phyloP scores from a whole-genome alignment of 2,888 invertebrate genomes.

The Dynastes hyllus region DNA sequence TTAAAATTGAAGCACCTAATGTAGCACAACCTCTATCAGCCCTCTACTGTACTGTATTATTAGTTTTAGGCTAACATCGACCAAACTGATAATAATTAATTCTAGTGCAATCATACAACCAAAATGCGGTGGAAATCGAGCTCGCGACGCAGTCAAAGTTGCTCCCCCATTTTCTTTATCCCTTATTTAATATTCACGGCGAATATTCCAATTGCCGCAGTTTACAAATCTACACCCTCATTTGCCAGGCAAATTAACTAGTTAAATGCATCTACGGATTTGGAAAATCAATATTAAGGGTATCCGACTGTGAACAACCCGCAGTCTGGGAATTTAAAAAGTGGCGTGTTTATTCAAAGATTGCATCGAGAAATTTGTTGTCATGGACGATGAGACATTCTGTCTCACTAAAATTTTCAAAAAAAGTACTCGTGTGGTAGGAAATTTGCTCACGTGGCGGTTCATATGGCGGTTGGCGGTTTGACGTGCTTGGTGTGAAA shows the following conservation, averaged over 20 bases:
- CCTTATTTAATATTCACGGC: conserved; percentile 22
- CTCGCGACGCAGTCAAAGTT: not conserved
- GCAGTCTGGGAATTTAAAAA: not conserved
- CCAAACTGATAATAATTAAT: not conserved
- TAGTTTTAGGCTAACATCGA: too few species aligned
- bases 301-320: not conserved
- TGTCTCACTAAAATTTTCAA: too few species aligned
- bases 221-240: conserved; percentile 22
- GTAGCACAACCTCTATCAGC: too few species aligned
- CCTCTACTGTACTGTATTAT: too few species aligned
- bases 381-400: too few species aligned
- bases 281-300: not conserved
- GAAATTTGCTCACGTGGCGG: too few species aligned
- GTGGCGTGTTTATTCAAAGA: not conserved
- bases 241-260: conserved; percentile 27
- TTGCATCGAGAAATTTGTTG: not conserved
- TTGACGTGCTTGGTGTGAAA: too few species aligned
- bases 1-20: too few species aligned
- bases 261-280: not conserved
- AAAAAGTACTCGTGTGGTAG: too few species aligned
- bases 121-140: not conserved
- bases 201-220: not conserved
- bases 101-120: not conserved
- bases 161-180: not conserved
- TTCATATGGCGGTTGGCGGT: too few species aligned